phyloP scores from a whole-genome alignment of 2,888 invertebrate genomes.

The Herminia tarsipennalis region DNA sequence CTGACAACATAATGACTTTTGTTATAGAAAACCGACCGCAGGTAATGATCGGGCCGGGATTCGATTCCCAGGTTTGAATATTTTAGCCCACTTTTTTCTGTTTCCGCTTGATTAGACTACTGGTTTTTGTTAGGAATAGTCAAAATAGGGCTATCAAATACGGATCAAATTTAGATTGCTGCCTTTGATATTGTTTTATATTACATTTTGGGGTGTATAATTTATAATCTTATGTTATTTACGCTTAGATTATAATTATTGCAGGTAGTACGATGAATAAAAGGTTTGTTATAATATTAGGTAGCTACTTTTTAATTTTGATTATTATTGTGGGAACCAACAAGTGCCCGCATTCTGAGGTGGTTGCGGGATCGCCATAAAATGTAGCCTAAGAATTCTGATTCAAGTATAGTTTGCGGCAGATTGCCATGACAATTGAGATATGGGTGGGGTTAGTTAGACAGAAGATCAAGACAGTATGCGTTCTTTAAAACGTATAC shows the following conservation, averaged over 20 bases:
- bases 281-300: not conserved
- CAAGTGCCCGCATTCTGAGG: no score
- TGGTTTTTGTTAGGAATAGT: slow-evolving; percentile 37
- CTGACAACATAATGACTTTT: slow-evolving; percentile 41
- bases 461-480: no score
- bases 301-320: not conserved
- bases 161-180: slow-evolving; percentile 7
- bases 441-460: no score
- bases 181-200: not conserved
- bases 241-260: not conserved
- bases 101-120: slow-evolving; percentile 42
- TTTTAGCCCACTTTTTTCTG: slow-evolving; percentile 35
- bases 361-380: no score
- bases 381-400: no score
- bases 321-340: slow-evolving; percentile 2
- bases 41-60: slow-evolving; percentile 40
- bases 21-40: slow-evolving; percentile 40
- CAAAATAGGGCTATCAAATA: slow-evolving; percentile 8
- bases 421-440: no score
- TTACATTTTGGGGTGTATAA: not conserved
- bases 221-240: not conserved
- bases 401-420: no score
- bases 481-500: no score
- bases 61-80: slow-evolving; percentile 36
- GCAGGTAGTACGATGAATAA: not conserved